Percentiles rank a stretch among this genome's conserved stretches.
Conservation (phyloP, 1,140 invertebrate species). For the Theocolax elegans region DNA sequence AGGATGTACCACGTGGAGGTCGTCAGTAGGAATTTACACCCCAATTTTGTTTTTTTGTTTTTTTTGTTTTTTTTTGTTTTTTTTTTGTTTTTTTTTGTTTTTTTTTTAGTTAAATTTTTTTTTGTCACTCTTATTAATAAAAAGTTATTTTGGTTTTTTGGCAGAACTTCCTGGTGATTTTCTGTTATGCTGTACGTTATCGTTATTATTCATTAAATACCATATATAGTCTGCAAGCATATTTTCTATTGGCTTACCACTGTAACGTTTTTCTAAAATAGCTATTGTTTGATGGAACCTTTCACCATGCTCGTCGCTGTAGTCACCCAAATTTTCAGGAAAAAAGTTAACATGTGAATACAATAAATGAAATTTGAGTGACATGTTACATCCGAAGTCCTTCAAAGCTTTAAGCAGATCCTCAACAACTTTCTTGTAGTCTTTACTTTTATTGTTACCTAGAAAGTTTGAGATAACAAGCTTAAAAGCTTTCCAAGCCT, state of each 20-base stretch:
- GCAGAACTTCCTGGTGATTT: too few species aligned
- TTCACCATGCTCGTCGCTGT: conserved; percentile 57
- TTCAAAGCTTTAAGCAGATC: conserved; percentile 43
- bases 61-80: too few species aligned
- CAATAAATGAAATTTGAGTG: conserved; percentile 57
- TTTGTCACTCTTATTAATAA: too few species aligned
- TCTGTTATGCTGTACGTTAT: too few species aligned
- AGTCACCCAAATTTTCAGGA: conserved; percentile 48
- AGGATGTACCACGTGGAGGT: too few species aligned
- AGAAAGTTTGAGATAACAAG: conserved; percentile 43
- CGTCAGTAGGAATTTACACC: too few species aligned
- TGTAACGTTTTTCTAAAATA: conserved; percentile 51
- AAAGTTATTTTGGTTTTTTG: too few species aligned
- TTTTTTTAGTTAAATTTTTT: too few species aligned
- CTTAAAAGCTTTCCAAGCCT: not conserved
- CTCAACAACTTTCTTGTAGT: conserved; percentile 46
- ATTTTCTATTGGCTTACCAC: conserved; percentile 43
- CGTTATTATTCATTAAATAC: too few species aligned
- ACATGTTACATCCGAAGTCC: conserved; percentile 47
- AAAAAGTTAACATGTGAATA: conserved; percentile 57
- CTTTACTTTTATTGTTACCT: conserved; percentile 45
- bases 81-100: too few species aligned
- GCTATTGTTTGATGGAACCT: conserved; percentile 56
- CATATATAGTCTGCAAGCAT: conserved; percentile 46
- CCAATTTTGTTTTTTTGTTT: too few species aligned